Conservation (phyloP, 2,113 vertebrate species). For the Bettongia penicillata region DNA sequence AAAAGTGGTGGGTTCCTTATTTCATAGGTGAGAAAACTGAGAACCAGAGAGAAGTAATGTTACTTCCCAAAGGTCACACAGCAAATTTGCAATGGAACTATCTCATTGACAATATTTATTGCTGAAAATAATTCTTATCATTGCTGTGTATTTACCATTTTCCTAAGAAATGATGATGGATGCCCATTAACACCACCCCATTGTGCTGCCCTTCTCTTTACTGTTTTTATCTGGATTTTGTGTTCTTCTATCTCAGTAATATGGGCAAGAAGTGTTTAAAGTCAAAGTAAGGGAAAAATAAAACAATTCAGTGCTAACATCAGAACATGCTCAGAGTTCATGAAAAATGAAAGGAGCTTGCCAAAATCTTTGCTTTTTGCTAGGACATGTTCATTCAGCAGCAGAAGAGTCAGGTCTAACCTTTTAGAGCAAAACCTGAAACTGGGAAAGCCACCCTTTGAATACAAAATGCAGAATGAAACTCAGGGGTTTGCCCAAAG, state of each 20-base stretch:
- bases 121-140: background rate
- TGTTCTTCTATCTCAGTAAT: background rate
- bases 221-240: background rate
- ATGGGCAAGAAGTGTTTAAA: background rate
- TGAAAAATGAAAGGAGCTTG: slow-evolving; percentile 25
- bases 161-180: background rate
- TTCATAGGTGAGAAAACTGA: background rate
- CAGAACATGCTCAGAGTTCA: background rate
- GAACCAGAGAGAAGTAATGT: background rate
- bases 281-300: background rate
- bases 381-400: background rate
- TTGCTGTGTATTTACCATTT: background rate
- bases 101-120: background rate
- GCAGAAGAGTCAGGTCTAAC: slow-evolving; percentile 20
- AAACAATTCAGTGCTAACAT: background rate
- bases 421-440: slow-evolving; percentile 38
- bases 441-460: background rate
- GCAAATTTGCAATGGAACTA: background rate
- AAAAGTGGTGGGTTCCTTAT: background rate
- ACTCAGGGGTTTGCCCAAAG: background rate
- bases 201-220: background rate
- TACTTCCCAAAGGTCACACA: background rate
- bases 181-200: background rate
- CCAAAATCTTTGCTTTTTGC: slow-evolving; percentile 16
- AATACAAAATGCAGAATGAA: slow-evolving; percentile 40